phyloP scores from a whole-genome alignment of 2,113 vertebrate species.

The Gallinago undulata region DNA sequence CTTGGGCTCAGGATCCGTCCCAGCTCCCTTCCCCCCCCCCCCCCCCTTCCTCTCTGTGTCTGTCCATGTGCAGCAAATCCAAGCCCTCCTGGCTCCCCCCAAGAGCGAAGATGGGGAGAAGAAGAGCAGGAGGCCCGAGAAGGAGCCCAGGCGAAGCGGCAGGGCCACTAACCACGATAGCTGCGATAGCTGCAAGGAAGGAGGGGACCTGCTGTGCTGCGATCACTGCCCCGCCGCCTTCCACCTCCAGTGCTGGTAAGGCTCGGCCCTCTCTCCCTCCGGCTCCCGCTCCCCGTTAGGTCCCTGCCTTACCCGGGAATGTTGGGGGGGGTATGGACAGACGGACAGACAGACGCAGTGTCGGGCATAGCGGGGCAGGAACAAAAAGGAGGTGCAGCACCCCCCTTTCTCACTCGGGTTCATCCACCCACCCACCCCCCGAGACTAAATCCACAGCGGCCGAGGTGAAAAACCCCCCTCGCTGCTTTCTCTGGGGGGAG shows the following conservation, averaged over 20 bases:
- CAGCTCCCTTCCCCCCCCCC: neutral
- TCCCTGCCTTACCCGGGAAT: neutral
- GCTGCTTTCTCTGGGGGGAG: neutral
- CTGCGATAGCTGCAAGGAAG: slow-evolving; percentile 96
- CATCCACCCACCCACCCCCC: too few species aligned
- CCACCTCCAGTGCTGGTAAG: slow-evolving; percentile 96
- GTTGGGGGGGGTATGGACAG: neutral
- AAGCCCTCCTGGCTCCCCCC: slow-evolving; percentile 91
- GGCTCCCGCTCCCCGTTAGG: slow-evolving; percentile 13
- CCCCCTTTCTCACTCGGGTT: neutral
- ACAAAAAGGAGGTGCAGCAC: neutral
- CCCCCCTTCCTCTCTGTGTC: neutral
- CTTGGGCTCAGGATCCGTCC: slow-evolving; percentile 26
- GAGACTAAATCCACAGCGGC: neutral
- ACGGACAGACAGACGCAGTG: too few species aligned
- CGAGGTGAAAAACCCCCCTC: neutral
- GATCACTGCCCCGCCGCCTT: slow-evolving; percentile 96
- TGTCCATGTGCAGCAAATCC: slow-evolving; percentile 86
- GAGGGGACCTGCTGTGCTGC: slow-evolving; percentile 92
- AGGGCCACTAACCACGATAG: slow-evolving; percentile 96
- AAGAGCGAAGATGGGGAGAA: slow-evolving; percentile 93
- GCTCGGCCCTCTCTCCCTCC: slow-evolving; percentile 12
- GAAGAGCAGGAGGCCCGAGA: slow-evolving; percentile 85
- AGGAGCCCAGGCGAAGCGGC: slow-evolving; percentile 90
- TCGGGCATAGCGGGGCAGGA: neutral